Evolutionary conservation across 1,140 invertebrate genomes (phyloP).

Genomic region (Polypedilum pembai): DNA sequence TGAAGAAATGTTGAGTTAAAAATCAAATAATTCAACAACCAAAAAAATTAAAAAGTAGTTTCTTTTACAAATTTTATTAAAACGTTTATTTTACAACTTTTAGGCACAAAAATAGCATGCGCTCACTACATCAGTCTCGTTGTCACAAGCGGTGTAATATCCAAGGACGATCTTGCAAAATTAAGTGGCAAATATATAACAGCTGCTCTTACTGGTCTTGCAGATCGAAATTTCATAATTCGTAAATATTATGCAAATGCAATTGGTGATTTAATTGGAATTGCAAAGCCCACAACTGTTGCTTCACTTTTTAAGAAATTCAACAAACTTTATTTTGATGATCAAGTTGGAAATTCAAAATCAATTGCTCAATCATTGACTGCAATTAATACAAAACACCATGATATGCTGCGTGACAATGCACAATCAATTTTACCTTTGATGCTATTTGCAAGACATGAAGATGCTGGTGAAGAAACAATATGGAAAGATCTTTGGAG

Average conservation of each 20-base stretch:
- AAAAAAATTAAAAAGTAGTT: too few relatives aligned
- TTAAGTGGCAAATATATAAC: conserved; percentile 68
- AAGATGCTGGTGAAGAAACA: conserved; percentile 57
- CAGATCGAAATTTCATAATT: conserved; percentile 73
- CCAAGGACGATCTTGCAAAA: conserved; percentile 47
- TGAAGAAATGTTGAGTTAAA: too few relatives aligned
- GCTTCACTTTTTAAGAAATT: conserved; percentile 79
- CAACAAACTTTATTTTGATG: conserved; percentile 69
- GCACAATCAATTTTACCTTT: conserved; percentile 70
- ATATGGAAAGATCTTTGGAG: conserved; percentile 85
- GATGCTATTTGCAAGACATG: conserved; percentile 84
- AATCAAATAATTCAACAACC: too few relatives aligned
- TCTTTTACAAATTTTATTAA: too few relatives aligned
- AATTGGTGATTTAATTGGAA: conserved; percentile 76
- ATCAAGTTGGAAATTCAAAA: conserved; percentile 51
- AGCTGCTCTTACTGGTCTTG: conserved; percentile 67
- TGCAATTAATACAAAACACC: conserved; percentile 72
- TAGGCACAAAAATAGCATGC: conserved; percentile 78
- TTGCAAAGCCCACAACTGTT: conserved; percentile 77
- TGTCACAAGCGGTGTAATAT: conserved; percentile 56
- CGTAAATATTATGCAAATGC: conserved; percentile 75
- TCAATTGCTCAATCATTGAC: conserved; percentile 72
- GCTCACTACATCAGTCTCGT: conserved; percentile 61
- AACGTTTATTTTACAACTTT: too few relatives aligned
- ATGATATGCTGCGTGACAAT: conserved; percentile 73